These are phyloP conservation scores for Platorchestia sp. DNA, from an alignment of 1,140 invertebrate species.

Conservation along the genomic window DNA sequence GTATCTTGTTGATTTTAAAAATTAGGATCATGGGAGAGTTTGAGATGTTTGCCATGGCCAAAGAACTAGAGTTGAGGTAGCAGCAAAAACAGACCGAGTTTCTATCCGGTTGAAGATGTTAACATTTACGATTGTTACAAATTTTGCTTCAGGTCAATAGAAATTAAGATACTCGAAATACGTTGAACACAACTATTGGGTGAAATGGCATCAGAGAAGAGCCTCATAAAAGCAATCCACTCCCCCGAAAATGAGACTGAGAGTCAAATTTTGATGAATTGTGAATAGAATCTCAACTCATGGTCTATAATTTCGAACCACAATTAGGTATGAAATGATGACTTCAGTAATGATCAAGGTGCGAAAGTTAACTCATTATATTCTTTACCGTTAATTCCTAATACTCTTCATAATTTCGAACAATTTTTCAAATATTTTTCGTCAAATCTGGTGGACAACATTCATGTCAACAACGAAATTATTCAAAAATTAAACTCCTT, in stretches of 20 bases:
- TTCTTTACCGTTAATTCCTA: too few species aligned
- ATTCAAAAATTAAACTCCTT: too few species aligned
- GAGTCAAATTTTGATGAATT: background rate
- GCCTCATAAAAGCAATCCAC: background rate
- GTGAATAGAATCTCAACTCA: background rate
- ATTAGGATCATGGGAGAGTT: background rate
- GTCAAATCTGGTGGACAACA: too few species aligned
- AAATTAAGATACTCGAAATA: background rate
- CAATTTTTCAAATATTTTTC: too few species aligned
- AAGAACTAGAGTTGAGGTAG: background rate
- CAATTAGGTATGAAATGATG: too few species aligned
- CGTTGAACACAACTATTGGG: background rate
- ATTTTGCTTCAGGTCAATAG: background rate
- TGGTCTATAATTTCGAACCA: too few species aligned
- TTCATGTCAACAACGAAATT: too few species aligned
- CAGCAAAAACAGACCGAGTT: background rate
- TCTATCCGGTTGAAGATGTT: background rate
- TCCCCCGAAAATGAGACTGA: background rate
- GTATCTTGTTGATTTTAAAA: conserved; percentile 10
- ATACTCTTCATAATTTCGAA: too few species aligned
- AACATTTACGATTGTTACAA: background rate
- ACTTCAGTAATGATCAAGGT: too few species aligned
- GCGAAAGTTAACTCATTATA: too few species aligned
- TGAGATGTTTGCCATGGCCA: background rate
- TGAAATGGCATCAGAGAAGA: background rate